Base-by-base conservation (phyloP, 1,140 invertebrate genomes). In the Drosophila orena region DNA sequence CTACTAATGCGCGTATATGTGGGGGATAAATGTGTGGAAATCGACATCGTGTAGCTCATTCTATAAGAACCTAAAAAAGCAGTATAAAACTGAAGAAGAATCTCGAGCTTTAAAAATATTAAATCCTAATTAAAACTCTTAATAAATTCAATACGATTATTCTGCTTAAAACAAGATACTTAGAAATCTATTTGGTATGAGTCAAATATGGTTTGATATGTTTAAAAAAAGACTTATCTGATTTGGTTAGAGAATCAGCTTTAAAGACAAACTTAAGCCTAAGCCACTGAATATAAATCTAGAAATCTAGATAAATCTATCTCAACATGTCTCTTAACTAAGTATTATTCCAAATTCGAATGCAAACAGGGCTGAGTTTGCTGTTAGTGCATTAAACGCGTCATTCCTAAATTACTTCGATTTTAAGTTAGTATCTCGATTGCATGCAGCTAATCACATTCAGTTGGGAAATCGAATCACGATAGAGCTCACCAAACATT, bases 401-500 rank as follows among this genome's bases (percentile, higher is more conserved):
- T 2, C 8, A 46, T 15, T 24, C 12, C 57, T 10, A 3, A 57
- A 70, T 30, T 46, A 43, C 20, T 35, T 57, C 4, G 30, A 49
- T 22, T 70, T 27, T 27, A 37, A 57, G 27, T 70, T 22, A 20
- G 27, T 15, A 27, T n/a, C 20, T 57, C 24, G 52, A 49, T 70
- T 70, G 43, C n/a, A 20, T 57, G 37, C 43, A 20, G 27, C 34
- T 57, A 70, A 70, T 70, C 64, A 57, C 43, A 57, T 47, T 46
- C 34, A 70, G 7, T 37, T 12, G 43, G 47, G 68, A 56, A 70
- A 70, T 70, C 34, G 42, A 56, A 69, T 69, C 42, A 17, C 5
- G 17, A 34, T 56, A 20, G 42, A n/a, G 64, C 65, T 55, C 44
- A 46, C 11, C 61, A 24, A 54, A 56, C 34, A 70, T 47, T 68